Base-by-base conservation (phyloP, 92 coral and sea anemone species). In the Muricea muricata region DNA sequence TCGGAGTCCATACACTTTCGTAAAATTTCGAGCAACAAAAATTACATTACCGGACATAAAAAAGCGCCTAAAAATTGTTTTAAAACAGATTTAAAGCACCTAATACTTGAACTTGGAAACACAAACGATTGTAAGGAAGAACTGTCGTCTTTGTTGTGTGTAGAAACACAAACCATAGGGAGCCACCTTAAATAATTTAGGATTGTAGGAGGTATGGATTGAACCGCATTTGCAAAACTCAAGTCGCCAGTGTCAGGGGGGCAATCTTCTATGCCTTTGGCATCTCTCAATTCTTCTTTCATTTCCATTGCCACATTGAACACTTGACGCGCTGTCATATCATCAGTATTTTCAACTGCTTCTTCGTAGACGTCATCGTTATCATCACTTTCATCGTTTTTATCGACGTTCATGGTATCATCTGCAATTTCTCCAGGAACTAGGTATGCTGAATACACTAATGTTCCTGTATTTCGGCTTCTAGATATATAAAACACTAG, bases 281-380 rank as follows among this genome's bases (percentile, higher is more conserved):
- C 42, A 29, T 67, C 73, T 67, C 42, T 70, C n/a, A 70, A 30
- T 33, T 35, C 39, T 70, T 25, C 76, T 70, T 54, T 34, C 31
- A 70, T 21, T 33, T 70, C 50, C 76, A 70, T 70, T 70, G 76
- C 76, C 0, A 70, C 76, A 70, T 70, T 17, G 20, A 70, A 70
- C 52, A 70, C 25, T 70, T 70, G 50, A 42, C 76, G 29, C 0
- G 52, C 31, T 33, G 8, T 39, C 37, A 25, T 63, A 63, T 63
- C 70, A 1, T 42, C 42, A 4, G 4, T 37, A 37, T 37, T 21
- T 28, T 18, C 1, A 65, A 34, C 20, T 11, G 28, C 72, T 37
- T 65, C 72, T 1, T 65, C 41, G 72, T 65, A 21, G 32, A 34
- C 24, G 72, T 29, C 72, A 65, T 65, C 72, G 72, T 65, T 33